Evolutionary conservation across 2,797 vertebrate genomes (phyloP).

Genomic region (Enteromius afrohamiltoni): DNA sequence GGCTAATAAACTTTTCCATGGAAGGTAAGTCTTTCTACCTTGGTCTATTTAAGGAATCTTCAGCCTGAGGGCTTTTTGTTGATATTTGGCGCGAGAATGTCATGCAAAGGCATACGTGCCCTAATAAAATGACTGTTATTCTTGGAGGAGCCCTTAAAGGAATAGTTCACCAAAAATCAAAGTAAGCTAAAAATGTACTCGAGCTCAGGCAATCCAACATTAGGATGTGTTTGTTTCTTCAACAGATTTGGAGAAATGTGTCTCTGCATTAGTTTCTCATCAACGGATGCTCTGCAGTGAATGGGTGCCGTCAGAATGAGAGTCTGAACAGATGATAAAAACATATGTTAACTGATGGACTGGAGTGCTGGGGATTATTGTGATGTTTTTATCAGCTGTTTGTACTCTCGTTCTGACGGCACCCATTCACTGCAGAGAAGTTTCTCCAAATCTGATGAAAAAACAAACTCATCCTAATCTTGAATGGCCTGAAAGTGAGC

Average conservation of each 20-base stretch:
- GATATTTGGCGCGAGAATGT: slow-evolving; percentile 67
- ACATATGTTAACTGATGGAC: neutral
- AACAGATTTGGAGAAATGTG: neutral
- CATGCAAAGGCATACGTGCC: slow-evolving; percentile 10
- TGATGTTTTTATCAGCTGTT: neutral
- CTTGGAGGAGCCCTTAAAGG: neutral
- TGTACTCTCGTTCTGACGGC: neutral
- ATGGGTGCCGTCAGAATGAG: slow-evolving; percentile 2
- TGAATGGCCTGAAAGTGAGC: neutral
- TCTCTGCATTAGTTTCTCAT: neutral
- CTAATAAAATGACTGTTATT: slow-evolving; percentile 15
- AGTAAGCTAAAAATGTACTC: neutral
- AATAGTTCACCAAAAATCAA: neutral
- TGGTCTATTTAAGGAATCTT: slow-evolving; percentile 69
- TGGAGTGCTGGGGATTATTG: neutral
- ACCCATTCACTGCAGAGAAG: neutral
- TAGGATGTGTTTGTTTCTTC: neutral
- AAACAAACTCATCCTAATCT: neutral
- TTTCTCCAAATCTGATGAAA: neutral
- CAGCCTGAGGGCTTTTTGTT: slow-evolving; percentile 59
- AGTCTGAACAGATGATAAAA: neutral
- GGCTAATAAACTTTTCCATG: slow-evolving; percentile 92
- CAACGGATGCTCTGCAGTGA: neutral
- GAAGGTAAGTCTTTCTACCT: slow-evolving; percentile 83
- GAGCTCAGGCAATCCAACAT: neutral